Evolutionary conservation across 2,797 vertebrate genomes (phyloP).

Genomic region (Mico argentatus): DNA sequence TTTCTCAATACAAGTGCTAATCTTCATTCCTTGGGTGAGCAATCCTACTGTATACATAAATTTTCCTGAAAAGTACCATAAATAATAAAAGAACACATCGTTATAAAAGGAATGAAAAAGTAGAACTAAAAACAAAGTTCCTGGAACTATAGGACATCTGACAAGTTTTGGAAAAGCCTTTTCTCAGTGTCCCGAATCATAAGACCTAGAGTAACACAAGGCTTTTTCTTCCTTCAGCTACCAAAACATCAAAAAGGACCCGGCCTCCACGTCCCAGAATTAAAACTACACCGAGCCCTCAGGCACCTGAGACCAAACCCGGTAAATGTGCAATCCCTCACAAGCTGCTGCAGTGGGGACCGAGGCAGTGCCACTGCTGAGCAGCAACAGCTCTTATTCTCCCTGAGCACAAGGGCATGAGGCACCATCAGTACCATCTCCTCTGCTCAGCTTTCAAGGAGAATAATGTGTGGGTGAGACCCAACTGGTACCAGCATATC

Average conservation of each 20-base stretch:
- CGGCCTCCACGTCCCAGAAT: slow-evolving; percentile 51
- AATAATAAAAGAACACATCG: background rate
- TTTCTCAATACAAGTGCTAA: background rate
- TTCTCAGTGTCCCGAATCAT: background rate
- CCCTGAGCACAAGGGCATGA: background rate
- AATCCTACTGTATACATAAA: background rate
- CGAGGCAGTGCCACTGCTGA: background rate
- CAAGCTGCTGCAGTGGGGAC: background rate
- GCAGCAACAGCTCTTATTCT: background rate
- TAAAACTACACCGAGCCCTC: slow-evolving; percentile 76
- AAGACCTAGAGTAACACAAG: slow-evolving; percentile 31
- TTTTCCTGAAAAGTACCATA: background rate
- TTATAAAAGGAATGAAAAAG: background rate
- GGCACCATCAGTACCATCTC: background rate
- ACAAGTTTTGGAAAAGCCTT: background rate
- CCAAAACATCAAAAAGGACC: slow-evolving; percentile 52
- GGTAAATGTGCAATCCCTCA: slow-evolving; percentile 72
- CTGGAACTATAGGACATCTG: background rate
- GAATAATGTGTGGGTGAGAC: background rate
- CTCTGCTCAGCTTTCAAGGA: background rate
- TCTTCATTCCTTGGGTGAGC: background rate
- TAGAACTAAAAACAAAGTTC: background rate
- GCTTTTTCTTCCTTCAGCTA: slow-evolving; percentile 71
- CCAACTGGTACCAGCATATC: background rate
- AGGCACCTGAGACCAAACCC: slow-evolving; percentile 72